Conservation (phyloP, 2,797 vertebrate species). For the Merluccius polli region DNA sequence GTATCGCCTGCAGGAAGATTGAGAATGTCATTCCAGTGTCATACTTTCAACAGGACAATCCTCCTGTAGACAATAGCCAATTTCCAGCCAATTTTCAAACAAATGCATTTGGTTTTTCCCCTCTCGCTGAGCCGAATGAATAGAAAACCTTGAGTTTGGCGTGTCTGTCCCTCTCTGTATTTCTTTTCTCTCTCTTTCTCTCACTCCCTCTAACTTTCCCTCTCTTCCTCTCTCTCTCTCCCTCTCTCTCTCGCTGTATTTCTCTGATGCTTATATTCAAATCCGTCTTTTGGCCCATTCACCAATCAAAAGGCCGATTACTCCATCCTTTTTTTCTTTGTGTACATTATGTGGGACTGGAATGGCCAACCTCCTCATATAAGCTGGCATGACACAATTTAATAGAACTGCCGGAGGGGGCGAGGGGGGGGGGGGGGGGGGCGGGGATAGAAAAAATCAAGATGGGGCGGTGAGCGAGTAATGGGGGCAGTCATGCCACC, state of each 20-base stretch:
- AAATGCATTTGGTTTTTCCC: conserved; percentile 48
- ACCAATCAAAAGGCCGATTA: background rate
- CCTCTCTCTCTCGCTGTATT: background rate
- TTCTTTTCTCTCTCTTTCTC: conserved; percentile 1
- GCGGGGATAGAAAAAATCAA: too few species aligned
- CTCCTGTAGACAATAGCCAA: conserved; percentile 58
- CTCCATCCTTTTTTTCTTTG: conserved; percentile 1
- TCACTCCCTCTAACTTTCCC: background rate
- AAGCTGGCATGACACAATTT: too few species aligned
- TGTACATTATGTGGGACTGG: background rate
- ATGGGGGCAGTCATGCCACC: too few species aligned
- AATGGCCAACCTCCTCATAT: too few species aligned
- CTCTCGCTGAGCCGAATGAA: conserved; percentile 43
- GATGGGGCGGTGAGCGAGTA: too few species aligned
- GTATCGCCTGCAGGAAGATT: conserved; percentile 16
- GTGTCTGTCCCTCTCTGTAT: background rate
- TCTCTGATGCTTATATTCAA: conserved; percentile 15
- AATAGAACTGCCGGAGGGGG: too few species aligned
- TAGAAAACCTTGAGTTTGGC: conserved; percentile 29
- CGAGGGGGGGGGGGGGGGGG: too few species aligned
- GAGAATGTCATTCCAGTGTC: conserved; percentile 50
- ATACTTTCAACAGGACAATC: conserved; percentile 57
- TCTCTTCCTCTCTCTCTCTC: too few species aligned
- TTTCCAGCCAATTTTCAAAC: conserved; percentile 58
- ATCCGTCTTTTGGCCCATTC: conserved; percentile 10